Percentiles rank a stretch among this genome's conserved stretches.
Conservation (phyloP, 2,888 invertebrate genomes). For the Neoascia interrupta region DNA sequence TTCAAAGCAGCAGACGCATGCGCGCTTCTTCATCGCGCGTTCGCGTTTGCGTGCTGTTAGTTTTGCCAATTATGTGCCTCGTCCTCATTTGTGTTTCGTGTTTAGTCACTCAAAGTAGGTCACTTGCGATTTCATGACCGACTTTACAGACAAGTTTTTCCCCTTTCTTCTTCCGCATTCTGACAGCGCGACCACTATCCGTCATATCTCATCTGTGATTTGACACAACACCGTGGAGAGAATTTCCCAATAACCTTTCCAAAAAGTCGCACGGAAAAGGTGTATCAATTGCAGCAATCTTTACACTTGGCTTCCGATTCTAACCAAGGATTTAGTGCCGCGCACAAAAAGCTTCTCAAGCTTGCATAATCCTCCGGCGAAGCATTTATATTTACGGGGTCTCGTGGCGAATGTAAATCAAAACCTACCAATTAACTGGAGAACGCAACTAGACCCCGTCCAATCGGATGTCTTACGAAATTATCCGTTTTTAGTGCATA, state of each 20-base stretch:
- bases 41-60: slow-evolving; percentile 64
- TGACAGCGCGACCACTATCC: neutral
- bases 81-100: slow-evolving; percentile 65
- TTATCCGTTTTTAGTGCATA: slow-evolving; percentile 68
- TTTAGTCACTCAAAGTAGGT: slow-evolving; percentile 74
- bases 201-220: slow-evolving; percentile 7
- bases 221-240: neutral
- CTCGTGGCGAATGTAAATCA: slow-evolving; percentile 41
- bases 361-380: slow-evolving; percentile 49
- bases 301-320: slow-evolving; percentile 60
- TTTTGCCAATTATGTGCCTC: slow-evolving; percentile 71
- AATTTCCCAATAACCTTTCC: slow-evolving; percentile 9
- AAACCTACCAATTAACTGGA: slow-evolving; percentile 55
- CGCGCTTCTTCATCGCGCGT: slow-evolving; percentile 15
- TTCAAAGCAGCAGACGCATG: slow-evolving; percentile 51
- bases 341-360: slow-evolving; percentile 34
- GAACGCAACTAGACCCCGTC: slow-evolving; percentile 63
- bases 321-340: slow-evolving; percentile 38
- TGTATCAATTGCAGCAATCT: slow-evolving; percentile 50
- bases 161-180: slow-evolving; percentile 59
- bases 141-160: slow-evolving; percentile 72
- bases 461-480: slow-evolving; percentile 61
- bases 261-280: no score
- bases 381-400: slow-evolving; percentile 15
- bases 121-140: slow-evolving; percentile 80